Conservation (phyloP, 2,888 invertebrate species). For the Megaustenia siamemsis region DNA sequence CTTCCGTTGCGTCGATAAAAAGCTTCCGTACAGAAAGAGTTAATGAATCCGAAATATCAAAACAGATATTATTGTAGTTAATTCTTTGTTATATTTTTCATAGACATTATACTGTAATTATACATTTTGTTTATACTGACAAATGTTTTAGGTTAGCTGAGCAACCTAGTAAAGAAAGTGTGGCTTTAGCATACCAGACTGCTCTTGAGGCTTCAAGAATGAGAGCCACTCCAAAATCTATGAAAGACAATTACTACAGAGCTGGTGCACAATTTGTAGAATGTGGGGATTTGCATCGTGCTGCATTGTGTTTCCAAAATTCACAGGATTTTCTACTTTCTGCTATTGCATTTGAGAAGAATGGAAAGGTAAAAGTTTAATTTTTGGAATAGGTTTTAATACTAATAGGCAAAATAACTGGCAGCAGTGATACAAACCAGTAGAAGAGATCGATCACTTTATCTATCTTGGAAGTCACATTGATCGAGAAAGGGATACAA, state of each 20-base stretch:
- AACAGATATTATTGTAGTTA: too few species aligned
- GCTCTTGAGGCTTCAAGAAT: conserved; percentile 67
- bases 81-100: background rate
- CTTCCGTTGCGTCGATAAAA: too few species aligned
- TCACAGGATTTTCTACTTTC: conserved; percentile 66
- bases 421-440: too few species aligned
- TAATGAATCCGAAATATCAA: too few species aligned
- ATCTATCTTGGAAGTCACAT: too few species aligned
- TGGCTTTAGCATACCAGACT: conserved; percentile 69
- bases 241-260: conserved; percentile 68
- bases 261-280: conserved; percentile 69
- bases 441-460: too few species aligned
- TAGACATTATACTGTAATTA: background rate
- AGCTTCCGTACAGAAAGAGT: too few species aligned
- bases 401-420: too few species aligned
- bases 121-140: background rate
- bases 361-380: conserved; percentile 64
- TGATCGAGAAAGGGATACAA: too few species aligned
- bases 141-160: conserved; percentile 57
- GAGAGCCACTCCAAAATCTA: conserved; percentile 63
- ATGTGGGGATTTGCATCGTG: conserved; percentile 59
- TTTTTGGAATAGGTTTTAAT: background rate
- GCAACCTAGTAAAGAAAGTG: conserved; percentile 62
- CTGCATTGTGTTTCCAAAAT: conserved; percentile 69
- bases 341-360: conserved; percentile 67